Evolutionary conservation across 2,888 invertebrate species (phyloP).

Genomic region (Eupsilia transversa): DNA sequence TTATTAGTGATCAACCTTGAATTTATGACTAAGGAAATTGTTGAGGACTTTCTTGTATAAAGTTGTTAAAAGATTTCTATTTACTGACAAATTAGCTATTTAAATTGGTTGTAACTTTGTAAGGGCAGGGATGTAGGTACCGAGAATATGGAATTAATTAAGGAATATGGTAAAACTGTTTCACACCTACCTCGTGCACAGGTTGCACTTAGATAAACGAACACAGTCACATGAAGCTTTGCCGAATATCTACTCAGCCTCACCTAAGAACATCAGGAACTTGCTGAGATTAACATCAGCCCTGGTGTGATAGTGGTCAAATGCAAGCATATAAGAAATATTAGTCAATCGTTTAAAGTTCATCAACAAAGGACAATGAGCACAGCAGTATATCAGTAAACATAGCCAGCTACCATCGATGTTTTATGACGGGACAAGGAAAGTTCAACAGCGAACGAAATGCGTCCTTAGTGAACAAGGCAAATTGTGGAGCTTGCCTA

Average conservation of each 20-base stretch:
- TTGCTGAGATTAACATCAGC: background rate
- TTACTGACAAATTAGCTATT: constrained; percentile 22
- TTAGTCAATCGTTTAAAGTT: background rate
- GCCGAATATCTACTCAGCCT: background rate
- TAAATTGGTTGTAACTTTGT: constrained; percentile 4
- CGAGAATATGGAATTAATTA: background rate
- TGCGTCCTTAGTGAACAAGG: constrained; percentile 69
- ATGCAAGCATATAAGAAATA: background rate
- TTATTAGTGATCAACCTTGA: constrained; percentile 83
- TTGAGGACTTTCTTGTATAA: constrained; percentile 46
- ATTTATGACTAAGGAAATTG: constrained; percentile 71
- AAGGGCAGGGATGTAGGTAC: constrained; percentile 9
- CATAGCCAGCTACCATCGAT: too few species aligned
- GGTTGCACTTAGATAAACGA: background rate
- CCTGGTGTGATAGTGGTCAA: background rate
- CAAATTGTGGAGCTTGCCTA: constrained; percentile 63
- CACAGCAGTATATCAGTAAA: too few species aligned
- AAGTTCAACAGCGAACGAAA: constrained; percentile 61
- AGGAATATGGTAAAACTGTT: background rate
- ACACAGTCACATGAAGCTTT: background rate
- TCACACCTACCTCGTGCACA: background rate
- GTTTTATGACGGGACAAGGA: constrained; percentile 70
- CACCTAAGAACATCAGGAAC: background rate
- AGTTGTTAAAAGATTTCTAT: constrained; percentile 24
- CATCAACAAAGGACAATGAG: background rate